Percentiles rank a stretch among this genome's conserved stretches.
Conservation (phyloP, 2,113 vertebrate species). For the Heterochromis multidens region DNA sequence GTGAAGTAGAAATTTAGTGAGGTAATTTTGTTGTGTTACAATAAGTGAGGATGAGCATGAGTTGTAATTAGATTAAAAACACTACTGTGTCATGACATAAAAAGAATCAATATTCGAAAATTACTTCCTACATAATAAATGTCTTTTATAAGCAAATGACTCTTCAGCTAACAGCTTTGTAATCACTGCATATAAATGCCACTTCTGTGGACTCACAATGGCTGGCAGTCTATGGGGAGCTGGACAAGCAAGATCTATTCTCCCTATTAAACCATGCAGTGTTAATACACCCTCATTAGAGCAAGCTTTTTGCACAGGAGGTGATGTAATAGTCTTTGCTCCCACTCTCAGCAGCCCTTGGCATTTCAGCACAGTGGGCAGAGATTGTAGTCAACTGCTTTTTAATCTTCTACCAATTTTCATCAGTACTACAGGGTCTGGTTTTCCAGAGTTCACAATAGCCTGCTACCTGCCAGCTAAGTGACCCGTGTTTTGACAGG, state of each 20-base stretch:
- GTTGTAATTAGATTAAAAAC: not conserved
- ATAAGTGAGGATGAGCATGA: not conserved
- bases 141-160: not conserved
- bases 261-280: constrained; percentile 23
- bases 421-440: constrained; percentile 1
- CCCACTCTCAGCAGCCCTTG: constrained; percentile 27
- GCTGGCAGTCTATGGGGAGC: not conserved
- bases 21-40: not conserved
- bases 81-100: not conserved
- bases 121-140: not conserved
- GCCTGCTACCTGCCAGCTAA: not conserved
- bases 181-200: not conserved
- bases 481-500: not conserved
- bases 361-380: constrained; percentile 47
- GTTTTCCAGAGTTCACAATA: not conserved
- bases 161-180: not conserved
- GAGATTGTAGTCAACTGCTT: constrained; percentile 41
- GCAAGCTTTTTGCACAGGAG: constrained; percentile 26
- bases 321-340: constrained; percentile 20
- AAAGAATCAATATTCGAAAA: not conserved
- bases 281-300: constrained; percentile 46
- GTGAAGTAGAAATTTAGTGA: no score
- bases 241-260: constrained; percentile 34
- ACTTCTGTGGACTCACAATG: constrained; percentile 14
- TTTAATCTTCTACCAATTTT: constrained; percentile 58